phyloP scores from a whole-genome alignment of 2,888 invertebrate genomes.

The Nephrotoma flavescens region DNA sequence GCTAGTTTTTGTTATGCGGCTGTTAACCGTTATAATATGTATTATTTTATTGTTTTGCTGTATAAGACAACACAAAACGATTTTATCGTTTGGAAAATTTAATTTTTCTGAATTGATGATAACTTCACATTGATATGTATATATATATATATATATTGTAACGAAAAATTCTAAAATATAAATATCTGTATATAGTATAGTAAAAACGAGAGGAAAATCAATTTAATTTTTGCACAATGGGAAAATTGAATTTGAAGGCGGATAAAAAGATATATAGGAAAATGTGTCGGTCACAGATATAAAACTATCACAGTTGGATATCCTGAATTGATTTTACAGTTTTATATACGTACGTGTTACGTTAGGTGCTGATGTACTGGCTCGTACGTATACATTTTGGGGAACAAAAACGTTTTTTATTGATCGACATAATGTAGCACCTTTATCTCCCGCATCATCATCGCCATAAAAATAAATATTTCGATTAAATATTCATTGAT shows the following conservation, averaged over 20 bases:
- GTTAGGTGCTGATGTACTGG: not conserved
- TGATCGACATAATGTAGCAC: not conserved
- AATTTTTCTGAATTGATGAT: not conserved
- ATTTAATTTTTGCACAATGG: not conserved
- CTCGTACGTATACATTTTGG: not conserved
- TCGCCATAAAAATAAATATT: not conserved
- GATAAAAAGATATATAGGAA: constrained; percentile 8
- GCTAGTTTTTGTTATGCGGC: not conserved
- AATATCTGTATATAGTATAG: too few relatives aligned
- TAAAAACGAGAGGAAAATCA: not conserved
- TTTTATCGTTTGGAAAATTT: not conserved
- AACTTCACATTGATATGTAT: not conserved
- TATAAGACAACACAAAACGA: not conserved
- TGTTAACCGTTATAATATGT: too few relatives aligned
- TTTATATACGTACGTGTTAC: not conserved
- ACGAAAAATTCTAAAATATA: not conserved
- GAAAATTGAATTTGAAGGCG: not conserved
- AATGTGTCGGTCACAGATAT: constrained; percentile 19
- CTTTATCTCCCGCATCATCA: not conserved
- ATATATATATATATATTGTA: too few relatives aligned
- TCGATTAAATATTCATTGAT: not conserved
- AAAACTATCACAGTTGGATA: constrained; percentile 19
- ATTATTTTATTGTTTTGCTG: not conserved
- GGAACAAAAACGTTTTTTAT: not conserved
- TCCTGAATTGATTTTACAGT: constrained; percentile 1